Evolutionary conservation across 1,140 invertebrate genomes (phyloP).

Genomic region (Drosophila ananassae): DNA sequence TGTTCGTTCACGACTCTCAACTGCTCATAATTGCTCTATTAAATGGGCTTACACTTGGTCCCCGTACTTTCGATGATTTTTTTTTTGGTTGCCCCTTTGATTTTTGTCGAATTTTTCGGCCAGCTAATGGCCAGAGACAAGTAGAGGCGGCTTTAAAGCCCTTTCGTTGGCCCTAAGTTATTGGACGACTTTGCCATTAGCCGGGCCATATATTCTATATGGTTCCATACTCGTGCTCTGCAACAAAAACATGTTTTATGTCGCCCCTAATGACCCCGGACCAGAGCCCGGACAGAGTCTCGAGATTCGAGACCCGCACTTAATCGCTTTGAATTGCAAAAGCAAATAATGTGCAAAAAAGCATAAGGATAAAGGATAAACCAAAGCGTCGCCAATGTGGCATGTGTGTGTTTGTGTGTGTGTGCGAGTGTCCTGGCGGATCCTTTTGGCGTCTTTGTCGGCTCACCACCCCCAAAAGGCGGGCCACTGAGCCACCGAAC

Average conservation of each 20-base stretch:
- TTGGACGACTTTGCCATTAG: constrained; percentile 75
- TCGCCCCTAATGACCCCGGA: constrained; percentile 78
- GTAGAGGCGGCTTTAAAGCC: constrained; percentile 36
- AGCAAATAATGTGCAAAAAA: constrained; percentile 82
- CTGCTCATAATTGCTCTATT: constrained; percentile 82
- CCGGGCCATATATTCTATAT: constrained; percentile 71
- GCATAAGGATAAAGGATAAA: constrained; percentile 82
- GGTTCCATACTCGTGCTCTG: constrained; percentile 66
- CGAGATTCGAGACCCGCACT: constrained; percentile 60
- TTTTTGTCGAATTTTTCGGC: constrained; percentile 44
- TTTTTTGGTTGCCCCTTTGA: neutral
- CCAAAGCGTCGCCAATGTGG: constrained; percentile 69
- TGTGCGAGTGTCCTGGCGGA: constrained; percentile 53
- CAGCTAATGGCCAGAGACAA: constrained; percentile 56
- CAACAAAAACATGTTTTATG: constrained; percentile 83
- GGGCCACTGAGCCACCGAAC: constrained; percentile 5
- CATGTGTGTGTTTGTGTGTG: constrained; percentile 33
- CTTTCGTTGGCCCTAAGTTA: constrained; percentile 56
- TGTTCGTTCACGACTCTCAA: constrained; percentile 61
- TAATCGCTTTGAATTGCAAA: constrained; percentile 83
- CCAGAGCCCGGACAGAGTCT: constrained; percentile 34
- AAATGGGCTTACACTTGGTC: constrained; percentile 70
- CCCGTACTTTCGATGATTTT: constrained; percentile 9
- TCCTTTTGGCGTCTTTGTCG: constrained; percentile 69
- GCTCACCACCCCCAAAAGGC: constrained; percentile 43